Evolutionary conservation across 1,140 invertebrate species (phyloP), one percentile per base, ranked within the genome.

Genomic region (Aricia agestis): DNA sequence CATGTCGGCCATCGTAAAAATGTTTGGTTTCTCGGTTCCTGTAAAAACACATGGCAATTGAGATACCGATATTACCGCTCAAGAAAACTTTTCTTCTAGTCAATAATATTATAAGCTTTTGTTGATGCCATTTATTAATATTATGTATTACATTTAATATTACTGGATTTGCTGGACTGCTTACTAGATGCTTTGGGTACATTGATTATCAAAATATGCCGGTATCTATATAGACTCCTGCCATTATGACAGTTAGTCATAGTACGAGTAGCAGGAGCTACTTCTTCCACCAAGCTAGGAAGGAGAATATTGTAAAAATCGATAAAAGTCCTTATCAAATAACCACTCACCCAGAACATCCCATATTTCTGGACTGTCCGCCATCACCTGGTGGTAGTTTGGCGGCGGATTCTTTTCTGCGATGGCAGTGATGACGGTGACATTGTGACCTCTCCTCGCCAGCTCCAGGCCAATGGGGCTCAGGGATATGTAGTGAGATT

Each of bases 381-480:
- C 84, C 66, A 92, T 85, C 3, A 93, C 83, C 75, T 93, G 87
- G 11, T 89, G 92, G 59, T 93, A 92, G 74, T 92, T 93, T 10
- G 87, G 78, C 0, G 87, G 87, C 9, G 86, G 82, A 57, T 93
- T 80, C 0, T 81, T 80, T 57, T 87, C 85, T 73, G 82, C 90
- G 73, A 89, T 82, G 31, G 92, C 90, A 17, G 92, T 93, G 2
- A 95, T 92, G 0, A 94, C 88, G 9, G 94, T 94, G 2, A 95
- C 92, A 73, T 94, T 91, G 76, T 95, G 94, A 2, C 94, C 94
- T 67, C 93, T 90, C 0, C 81, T 71, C 0, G 93, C 90, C 36
- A 95, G 78, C 73, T 93, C 93, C 17, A 91, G 83, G 17, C 92
- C 91, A 58, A 94, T 92, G 19, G 93, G 90, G 68, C 89, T 89